A percentile compares a stretch with the other conserved stretches of the same genome.
Conservation (phyloP, 2,888 invertebrate species). For the Dynastes tityus region DNA sequence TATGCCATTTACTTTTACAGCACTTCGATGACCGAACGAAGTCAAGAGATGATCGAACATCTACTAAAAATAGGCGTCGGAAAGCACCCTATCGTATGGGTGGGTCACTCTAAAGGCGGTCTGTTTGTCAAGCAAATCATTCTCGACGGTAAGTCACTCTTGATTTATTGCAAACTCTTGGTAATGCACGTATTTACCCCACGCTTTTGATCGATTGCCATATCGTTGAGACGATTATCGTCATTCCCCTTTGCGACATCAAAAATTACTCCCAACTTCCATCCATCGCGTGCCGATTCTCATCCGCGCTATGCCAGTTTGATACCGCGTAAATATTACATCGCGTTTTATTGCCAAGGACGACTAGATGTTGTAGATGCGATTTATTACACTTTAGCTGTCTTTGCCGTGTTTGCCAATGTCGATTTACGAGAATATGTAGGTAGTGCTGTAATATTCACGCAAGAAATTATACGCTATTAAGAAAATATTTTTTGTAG, state of each 20-base stretch:
- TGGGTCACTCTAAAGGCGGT: constrained; percentile 91
- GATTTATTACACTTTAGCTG: neutral
- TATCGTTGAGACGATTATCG: neutral
- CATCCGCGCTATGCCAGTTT: neutral
- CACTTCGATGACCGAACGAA: constrained; percentile 77
- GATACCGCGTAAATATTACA: constrained; percentile 7
- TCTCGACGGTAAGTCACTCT: constrained; percentile 74
- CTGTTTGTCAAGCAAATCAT: constrained; percentile 89
- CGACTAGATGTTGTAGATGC: neutral
- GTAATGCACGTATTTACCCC: neutral
- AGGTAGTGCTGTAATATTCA: neutral
- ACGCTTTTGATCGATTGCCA: neutral
- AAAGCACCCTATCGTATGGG: constrained; percentile 86
- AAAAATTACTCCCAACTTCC: neutral
- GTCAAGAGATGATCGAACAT: constrained; percentile 81
- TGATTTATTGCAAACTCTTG: constrained; percentile 6
- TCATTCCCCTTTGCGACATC: neutral
- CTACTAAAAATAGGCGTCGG: constrained; percentile 80
- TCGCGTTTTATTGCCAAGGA: constrained; percentile 23
- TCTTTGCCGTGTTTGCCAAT: constrained; percentile 63
- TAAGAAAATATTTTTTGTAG: neutral
- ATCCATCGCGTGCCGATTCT: constrained; percentile 22
- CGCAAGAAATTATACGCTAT: neutral
- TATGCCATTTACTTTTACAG: constrained; percentile 68
- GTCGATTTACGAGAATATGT: neutral